phyloP scores from a whole-genome alignment of 1,140 invertebrate species.

The Drosophila littoralis region DNA sequence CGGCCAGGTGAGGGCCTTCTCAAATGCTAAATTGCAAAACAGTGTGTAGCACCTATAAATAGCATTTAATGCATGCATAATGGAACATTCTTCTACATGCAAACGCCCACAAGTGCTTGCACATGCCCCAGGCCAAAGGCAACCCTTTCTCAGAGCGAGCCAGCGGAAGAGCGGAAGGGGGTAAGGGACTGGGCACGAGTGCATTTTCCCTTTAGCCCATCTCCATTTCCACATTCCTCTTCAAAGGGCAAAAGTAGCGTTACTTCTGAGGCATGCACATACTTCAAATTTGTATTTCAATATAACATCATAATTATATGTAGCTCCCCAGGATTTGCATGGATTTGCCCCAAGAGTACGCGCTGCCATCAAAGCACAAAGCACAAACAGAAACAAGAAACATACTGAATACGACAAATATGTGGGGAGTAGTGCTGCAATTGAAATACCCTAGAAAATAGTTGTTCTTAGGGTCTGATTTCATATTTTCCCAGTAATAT shows the following conservation, averaged over 20 bases:
- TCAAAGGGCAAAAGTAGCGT: conserved; percentile 17
- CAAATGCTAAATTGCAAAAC: conserved; percentile 14
- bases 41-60: conserved; percentile 25
- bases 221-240: conserved; percentile 1
- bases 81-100: background rate
- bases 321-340: background rate
- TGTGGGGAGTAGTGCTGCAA: too few relatives aligned
- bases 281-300: conserved; percentile 22
- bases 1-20: background rate
- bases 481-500: too few relatives aligned
- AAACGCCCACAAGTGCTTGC: background rate
- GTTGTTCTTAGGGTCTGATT: too few relatives aligned
- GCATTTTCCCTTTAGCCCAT: conserved; percentile 10
- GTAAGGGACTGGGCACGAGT: background rate
- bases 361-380: background rate
- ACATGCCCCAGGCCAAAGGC: background rate
- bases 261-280: background rate
- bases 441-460: too few relatives aligned
- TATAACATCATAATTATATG: conserved; percentile 34
- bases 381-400: background rate
- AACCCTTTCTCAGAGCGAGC: background rate
- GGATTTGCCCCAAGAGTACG: conserved; percentile 2
- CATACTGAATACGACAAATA: too few relatives aligned
- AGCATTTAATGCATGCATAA: conserved; percentile 40
- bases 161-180: background rate